Percentiles rank a stretch among this genome's conserved stretches.
Evolutionary conservation across 2,888 invertebrate genomes (phyloP).

Genomic region (Resseliella maxima): DNA sequence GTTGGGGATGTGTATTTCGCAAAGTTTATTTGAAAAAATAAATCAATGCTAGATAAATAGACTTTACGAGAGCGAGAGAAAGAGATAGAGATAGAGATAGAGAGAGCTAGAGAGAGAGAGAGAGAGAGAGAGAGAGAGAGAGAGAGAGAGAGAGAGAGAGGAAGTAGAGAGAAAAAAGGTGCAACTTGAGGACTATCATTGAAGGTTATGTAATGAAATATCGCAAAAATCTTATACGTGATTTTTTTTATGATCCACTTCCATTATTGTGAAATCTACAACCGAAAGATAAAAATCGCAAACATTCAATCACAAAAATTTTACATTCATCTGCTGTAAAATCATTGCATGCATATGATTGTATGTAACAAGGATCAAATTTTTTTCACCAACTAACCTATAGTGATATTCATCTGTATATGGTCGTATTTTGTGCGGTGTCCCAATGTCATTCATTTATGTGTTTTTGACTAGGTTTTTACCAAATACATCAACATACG

Average conservation of each 20-base stretch:
- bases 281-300: neutral
- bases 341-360: neutral
- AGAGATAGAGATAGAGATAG: neutral
- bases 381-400: neutral
- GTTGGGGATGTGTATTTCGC: too few species aligned
- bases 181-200: neutral
- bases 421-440: neutral
- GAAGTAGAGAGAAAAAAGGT: neutral
- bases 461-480: too few species aligned
- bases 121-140: too few species aligned
- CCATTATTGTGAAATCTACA: neutral
- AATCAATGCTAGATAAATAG: too few species aligned
- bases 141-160: neutral
- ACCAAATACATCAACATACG: too few species aligned
- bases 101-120: too few species aligned
- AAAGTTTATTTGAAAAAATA: too few species aligned
- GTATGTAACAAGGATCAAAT: neutral
- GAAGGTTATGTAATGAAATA: neutral
- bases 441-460: neutral
- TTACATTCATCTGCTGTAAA: neutral
- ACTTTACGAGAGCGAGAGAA: neutral
- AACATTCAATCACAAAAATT: neutral
- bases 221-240: neutral
- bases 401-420: neutral
- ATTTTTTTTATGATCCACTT: neutral